Percentiles rank a stretch among this genome's conserved stretches.
These are phyloP conservation scores for Ceraclea dissimilis DNA, from an alignment of 2,888 invertebrate genomes.

Conservation along the genomic window DNA sequence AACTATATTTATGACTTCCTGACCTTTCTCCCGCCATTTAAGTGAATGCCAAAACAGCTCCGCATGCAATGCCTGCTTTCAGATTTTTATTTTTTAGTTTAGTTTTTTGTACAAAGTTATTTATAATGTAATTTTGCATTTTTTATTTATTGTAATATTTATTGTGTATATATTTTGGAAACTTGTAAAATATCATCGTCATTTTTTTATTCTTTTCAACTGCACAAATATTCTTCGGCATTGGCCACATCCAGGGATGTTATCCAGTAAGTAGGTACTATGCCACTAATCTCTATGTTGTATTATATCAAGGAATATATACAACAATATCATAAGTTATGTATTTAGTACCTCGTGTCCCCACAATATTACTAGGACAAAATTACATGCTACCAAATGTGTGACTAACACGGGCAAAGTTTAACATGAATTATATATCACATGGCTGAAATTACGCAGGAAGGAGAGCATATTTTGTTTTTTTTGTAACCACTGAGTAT, in stretches of 20 bases:
- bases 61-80: conserved; percentile 67
- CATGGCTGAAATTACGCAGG: too few species aligned
- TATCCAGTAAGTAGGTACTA: conserved; percentile 62
- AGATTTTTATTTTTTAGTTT: conserved; percentile 49
- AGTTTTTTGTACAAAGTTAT: conserved; percentile 40
- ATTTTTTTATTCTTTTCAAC: conserved; percentile 58
- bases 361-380: too few species aligned
- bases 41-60: conserved; percentile 44
- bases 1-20: conserved; percentile 57
- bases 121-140: conserved; percentile 24
- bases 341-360: too few species aligned
- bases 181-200: conserved; percentile 43
- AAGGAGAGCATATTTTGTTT: too few species aligned
- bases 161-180: conserved; percentile 22
- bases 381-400: too few species aligned
- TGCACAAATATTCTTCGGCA: conserved; percentile 61
- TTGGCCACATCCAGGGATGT: conserved; percentile 63
- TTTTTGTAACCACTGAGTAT: too few species aligned
- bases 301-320: neutral
- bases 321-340: neutral
- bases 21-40: conserved; percentile 56
- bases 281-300: conserved; percentile 30
- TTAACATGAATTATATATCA: too few species aligned
- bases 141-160: conserved; percentile 10
- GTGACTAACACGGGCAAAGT: too few species aligned